A percentile compares a stretch with the other conserved stretches of the same genome.
phyloP scores from a whole-genome alignment of 2,888 invertebrate species.

The Sussaba pulchella region DNA sequence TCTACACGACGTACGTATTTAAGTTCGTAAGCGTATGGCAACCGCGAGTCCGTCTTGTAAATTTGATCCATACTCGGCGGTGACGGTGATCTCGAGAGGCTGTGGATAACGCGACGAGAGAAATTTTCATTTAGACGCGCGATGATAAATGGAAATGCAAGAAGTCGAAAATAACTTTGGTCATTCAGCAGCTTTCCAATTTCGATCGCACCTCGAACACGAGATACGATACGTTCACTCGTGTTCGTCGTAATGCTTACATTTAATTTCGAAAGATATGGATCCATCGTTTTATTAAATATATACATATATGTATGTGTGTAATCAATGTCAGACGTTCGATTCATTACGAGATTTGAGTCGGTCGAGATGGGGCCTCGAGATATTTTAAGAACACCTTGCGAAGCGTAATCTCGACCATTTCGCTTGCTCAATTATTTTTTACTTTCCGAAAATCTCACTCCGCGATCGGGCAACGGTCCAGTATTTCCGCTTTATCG shows the following conservation, averaged over 20 bases:
- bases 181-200: constrained; percentile 59
- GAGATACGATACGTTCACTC: neutral
- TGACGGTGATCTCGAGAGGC: constrained; percentile 8
- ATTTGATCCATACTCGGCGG: constrained; percentile 22
- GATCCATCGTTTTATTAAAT: neutral
- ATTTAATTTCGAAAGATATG: neutral
- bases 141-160: constrained; percentile 46
- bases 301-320: no score
- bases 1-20: neutral
- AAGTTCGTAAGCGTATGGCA: neutral
- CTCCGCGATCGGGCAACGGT: no score
- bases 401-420: no score
- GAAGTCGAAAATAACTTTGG: constrained; percentile 50
- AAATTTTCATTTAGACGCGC: constrained; percentile 52
- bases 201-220: constrained; percentile 7
- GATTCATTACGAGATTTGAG: no score
- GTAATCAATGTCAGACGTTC: no score
- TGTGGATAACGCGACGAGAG: constrained; percentile 16
- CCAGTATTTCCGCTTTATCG: no score
- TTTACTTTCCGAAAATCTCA: no score
- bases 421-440: no score
- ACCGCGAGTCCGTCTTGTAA: neutral
- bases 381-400: no score
- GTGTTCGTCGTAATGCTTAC: neutral
- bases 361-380: no score